Evolutionary conservation across 2,888 invertebrate species (phyloP), one percentile per base, ranked within the genome.

Genomic region (Cordilura impudica): DNA sequence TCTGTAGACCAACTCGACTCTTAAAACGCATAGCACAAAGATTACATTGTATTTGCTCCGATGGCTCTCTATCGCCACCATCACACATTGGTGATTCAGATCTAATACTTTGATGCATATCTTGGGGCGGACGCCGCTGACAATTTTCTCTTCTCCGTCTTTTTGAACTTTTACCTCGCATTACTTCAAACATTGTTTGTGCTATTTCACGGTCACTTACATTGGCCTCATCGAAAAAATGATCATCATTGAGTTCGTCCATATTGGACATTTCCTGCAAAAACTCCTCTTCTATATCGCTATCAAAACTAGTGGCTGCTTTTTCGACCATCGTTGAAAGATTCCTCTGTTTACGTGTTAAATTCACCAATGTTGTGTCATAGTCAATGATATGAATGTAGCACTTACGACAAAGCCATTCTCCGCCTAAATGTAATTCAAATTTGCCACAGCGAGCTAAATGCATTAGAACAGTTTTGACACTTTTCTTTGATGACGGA

Each of bases 21-120:
- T 67, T 81, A 26, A 84, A 84, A 26, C 80, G 73, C 81, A 83
- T 82, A 5, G 82, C 82, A 63, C 84, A 84, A 1, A 83, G 63
- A 23, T 81, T 81, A 26, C 84, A 84, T 60, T 84, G 82, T 4
- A 81, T 76, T 6, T 56, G 43, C 16, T 72, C 67, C 0, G 35
- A 29, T 6, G 6, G 35, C n/a, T 18, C 49, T 21, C 14, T 19
- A 18, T 7, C 10, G 16, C 5, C 26, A 14, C 26, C 47, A 16
- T 56, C 58, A 16, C 45, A 60, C 16, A 5, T 8, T 31, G 29
- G n/a, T 0, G 53, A 19, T 19, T 19, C 51, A 1, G 56, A 16
- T 2, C 14, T 35, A 0, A 60, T 12, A 4, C 10, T 18, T 45
- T 31, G 19, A 14, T 0, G 26, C n/a, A 4, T 4, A 4, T 23